Base-by-base conservation (phyloP, 2,797 vertebrate species). In the Pyrocephalus nanus region DNA sequence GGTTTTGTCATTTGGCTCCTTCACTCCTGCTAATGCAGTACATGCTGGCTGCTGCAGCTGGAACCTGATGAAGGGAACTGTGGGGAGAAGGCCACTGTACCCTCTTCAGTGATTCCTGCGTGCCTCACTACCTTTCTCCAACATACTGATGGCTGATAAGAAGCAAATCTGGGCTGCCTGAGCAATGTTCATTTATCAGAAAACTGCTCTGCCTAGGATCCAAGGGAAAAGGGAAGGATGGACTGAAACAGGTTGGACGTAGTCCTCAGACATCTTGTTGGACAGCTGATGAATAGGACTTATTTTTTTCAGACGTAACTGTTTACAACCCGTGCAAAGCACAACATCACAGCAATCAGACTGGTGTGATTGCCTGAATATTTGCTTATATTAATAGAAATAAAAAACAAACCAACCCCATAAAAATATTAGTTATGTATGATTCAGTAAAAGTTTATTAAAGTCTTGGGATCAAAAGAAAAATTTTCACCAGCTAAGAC, bases 391-490 rank as follows among this genome's bases (percentile, higher is more conserved):
- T 67, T 62, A 48, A 45, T 25, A 66, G 15, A 51, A 50, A 42
- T 4, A 21, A 26, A 50, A 22, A 34, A n/a, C 15, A 4, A 55
- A 22, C 54, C 22, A 5, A 1, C 0, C 6, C 30, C 27, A 21
- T 42, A 15, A 47, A 83, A 74, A 38, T 21, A 3, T 7, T 82
- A 57, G 4, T 5, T 79, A 7, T 30, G 3, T 58, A 62, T 40
- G 58, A 62, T 64, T 79, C 48, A 40, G 7, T 45, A 62, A 57
- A 50, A 66, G 14, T 16, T 42, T 45, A n/a, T 19, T 82, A 42
- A 75, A 34, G 6, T 23, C 29, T 9, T 62, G 27, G 8, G 32
- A 53, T 71, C 9, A 67, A 61, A 62, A 62, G 14, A 53, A 78
- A 74, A 62, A 15, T 2, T 12, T 62, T 76, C n/a, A 72, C n/a